These are phyloP conservation scores for Balaeniceps rex DNA, from an alignment of 2,113 vertebrate species.

Conservation along the genomic window DNA sequence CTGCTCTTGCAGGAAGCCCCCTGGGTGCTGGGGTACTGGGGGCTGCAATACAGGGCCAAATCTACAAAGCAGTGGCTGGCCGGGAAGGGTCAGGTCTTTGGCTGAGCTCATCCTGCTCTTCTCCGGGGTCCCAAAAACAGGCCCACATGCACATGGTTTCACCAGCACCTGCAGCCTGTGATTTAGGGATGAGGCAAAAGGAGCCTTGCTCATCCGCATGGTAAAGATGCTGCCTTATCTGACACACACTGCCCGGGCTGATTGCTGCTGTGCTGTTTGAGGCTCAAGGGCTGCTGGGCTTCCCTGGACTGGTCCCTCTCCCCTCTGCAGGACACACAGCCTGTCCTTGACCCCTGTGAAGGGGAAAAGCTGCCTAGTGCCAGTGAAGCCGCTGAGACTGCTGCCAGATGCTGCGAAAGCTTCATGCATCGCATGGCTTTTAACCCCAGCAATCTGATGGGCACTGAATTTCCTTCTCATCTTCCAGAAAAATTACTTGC, in stretches of 20 bases:
- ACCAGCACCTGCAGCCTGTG: neutral
- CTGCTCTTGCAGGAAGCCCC: neutral
- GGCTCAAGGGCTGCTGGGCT: neutral
- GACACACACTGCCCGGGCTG: neutral
- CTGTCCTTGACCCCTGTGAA: neutral
- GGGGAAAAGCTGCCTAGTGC: neutral
- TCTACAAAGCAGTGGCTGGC: neutral
- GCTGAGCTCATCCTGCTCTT: neutral
- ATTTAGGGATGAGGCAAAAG: neutral
- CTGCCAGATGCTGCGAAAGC: neutral
- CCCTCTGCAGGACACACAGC: neutral
- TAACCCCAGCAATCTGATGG: conserved; percentile 7
- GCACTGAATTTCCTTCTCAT: neutral
- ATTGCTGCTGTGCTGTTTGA: neutral
- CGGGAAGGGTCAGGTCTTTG: neutral
- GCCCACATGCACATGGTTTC: accelerated
- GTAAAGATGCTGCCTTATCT: neutral
- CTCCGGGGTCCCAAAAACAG: neutral
- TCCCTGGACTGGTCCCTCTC: neutral
- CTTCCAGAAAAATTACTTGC: neutral
- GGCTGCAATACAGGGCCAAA: neutral
- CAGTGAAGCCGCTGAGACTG: neutral
- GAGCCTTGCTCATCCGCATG: neutral
- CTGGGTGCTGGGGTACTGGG: neutral
- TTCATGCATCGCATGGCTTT: accelerated